Evolutionary conservation across 2,888 invertebrate genomes (phyloP), one percentile per base, ranked within the genome.

Genomic region (Electrophaes corylata): DNA sequence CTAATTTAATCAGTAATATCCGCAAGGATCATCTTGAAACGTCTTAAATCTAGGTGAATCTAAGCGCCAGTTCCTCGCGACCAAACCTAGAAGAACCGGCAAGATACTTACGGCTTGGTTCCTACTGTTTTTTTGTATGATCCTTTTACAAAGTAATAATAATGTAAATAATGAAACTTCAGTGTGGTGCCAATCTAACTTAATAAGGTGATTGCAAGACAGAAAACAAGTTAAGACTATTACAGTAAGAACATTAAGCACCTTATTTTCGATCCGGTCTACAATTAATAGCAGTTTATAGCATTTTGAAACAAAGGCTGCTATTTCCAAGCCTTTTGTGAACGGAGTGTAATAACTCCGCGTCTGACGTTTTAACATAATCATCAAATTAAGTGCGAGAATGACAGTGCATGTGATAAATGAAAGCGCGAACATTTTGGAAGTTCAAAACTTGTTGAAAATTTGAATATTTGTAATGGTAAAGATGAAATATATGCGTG

Each of bases 381-480:
- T 26, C 47, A 55, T 45, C 46, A 46, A 53, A 53, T 41, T 54
- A 33, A 35, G 47, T 31, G 12, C 19, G 48, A 55, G 43, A 47
- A 33, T 10, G 31, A 41, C 33, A 43, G 3, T 35, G 54, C 33
- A 19, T 14, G 41, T 33, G n/a, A 33, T 43, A 48, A 48, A 31
- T 33, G 40, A 20, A 37, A 11, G 20, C n/a, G 31, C 8, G 23
- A 19, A 26, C n/a, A 29, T 19, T 18, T 23, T 20, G 33, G n/a
- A 5, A 33, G 20, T n/a, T 11, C 44, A 26, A 1, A 39, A 40
- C 26, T 29, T 37, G 16, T 18, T 16, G 37, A 16, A 37, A 10
- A 29, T 29, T 29, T 29, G 14, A 14, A 35, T 10, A 16, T 2
- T 37, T 16, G 37, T 16, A 16, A 16, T 37, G 37, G 14, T 14